Conservation (phyloP, 2,888 invertebrate species). For the Abrostola tripartita region DNA sequence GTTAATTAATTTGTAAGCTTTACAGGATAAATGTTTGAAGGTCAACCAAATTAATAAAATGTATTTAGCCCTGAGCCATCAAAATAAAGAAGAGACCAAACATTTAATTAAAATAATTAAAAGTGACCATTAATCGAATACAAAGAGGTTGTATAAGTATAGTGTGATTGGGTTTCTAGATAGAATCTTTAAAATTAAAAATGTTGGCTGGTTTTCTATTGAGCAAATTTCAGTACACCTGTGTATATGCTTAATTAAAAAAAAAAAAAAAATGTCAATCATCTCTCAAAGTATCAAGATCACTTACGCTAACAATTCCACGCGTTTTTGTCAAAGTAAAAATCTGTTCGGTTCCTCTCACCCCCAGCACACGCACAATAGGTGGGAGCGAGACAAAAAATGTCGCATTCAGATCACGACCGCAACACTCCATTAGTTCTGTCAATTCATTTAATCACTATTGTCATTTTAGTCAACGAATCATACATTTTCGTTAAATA, state of each 20-base stretch:
- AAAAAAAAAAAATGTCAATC: too few relatives aligned
- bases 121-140: background rate
- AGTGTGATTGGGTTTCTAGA: too few relatives aligned
- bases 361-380: constrained; percentile 48
- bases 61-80: background rate
- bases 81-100: background rate
- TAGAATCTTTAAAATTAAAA: too few relatives aligned
- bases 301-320: constrained; percentile 37
- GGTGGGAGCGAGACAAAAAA: constrained; percentile 53
- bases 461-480: constrained; percentile 40
- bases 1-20: constrained; percentile 11
- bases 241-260: too few relatives aligned
- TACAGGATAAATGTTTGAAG: constrained; percentile 22
- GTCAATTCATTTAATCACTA: constrained; percentile 56
- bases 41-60: constrained; percentile 12
- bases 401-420: constrained; percentile 53
- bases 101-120: background rate
- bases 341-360: constrained; percentile 74
- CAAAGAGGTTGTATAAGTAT: too few relatives aligned
- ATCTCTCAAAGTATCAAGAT: constrained; percentile 69
- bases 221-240: too few relatives aligned
- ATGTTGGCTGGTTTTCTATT: too few relatives aligned
- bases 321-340: constrained; percentile 70
- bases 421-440: constrained; percentile 56
- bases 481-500: constrained; percentile 19